Base-by-base conservation (phyloP, 2,888 invertebrate species). In the Nomada fucata region DNA sequence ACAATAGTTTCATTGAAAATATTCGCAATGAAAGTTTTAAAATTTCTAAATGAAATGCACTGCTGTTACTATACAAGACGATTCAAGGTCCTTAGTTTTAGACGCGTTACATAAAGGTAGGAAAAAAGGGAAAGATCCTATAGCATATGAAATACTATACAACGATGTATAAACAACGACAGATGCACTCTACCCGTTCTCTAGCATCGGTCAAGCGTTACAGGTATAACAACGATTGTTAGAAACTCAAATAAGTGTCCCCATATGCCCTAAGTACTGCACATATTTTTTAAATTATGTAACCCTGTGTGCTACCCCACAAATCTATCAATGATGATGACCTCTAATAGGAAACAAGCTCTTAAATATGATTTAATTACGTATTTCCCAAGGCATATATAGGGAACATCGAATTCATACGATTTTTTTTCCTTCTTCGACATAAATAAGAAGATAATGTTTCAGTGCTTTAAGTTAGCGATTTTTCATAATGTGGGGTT, bases 181-280 rank as follows among this genome's bases (percentile, higher is more conserved):
- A 72, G 72, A 82, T 82, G 77, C 63, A 83, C 23, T 72, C 74
- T 23, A n/a, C 47, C 59, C 59, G 68, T 77, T 82, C 55, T 78
- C 50, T 82, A 60, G 60, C 72, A 75, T 78, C 72, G 53, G 70
- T 69, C 74, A 82, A 82, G 83, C 72, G 72, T 82, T 81, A 60
- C 82, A 83, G 78, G 68, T 82, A 78, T 44, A 82, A 44, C 71
- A 73, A 70, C 78, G 70, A 76, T 82, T 82, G 82, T 84, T 47
- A 57, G 70, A 63, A 82, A 84, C 79, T 84, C 59, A 76, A 82
- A 79, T 84, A 61, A 29, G 65, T 70, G 75, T 42, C 57, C 76
- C 83, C 69, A 11, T 20, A 60, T 61, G n/a, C 23, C 63, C 72
- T 73, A 78, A 78, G 69, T 79, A 72, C 70, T 57, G 76, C 76